Percentiles rank a stretch among this genome's conserved stretches.
phyloP scores from a whole-genome alignment of 2,888 invertebrate species.

The Hydriomena furcata region DNA sequence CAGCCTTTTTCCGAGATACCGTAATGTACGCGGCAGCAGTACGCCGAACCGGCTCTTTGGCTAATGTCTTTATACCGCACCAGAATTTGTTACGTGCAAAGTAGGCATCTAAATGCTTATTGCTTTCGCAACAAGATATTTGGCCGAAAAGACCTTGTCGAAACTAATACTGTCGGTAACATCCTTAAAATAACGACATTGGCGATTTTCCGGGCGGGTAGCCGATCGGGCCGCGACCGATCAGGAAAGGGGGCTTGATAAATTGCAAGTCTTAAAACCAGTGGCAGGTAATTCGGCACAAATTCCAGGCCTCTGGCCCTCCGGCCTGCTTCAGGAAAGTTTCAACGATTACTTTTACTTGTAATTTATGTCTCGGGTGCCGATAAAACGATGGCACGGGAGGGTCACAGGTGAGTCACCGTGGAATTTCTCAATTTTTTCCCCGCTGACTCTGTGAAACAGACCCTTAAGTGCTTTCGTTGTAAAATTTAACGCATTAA shows the following conservation, averaged over 20 bases:
- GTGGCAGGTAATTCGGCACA: constrained; percentile 85
- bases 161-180: constrained; percentile 50
- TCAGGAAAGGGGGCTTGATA: constrained; percentile 77
- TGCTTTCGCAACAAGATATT: constrained; percentile 48
- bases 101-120: constrained; percentile 46
- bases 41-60: constrained; percentile 48
- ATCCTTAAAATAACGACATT: constrained; percentile 58
- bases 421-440: constrained; percentile 54
- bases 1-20: constrained; percentile 71
- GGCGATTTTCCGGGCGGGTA: constrained; percentile 64
- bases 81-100: constrained; percentile 44
- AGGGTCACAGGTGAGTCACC: constrained; percentile 71
- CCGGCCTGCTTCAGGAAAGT: constrained; percentile 69
- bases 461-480: constrained; percentile 47
- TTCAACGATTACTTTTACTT: constrained; percentile 79
- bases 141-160: constrained; percentile 37
- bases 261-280: constrained; percentile 85
- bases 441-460: constrained; percentile 44
- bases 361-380: constrained; percentile 75
- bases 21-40: constrained; percentile 49
- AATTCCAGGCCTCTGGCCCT: constrained; percentile 69
- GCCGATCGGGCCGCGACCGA: constrained; percentile 56
- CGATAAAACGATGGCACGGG: constrained; percentile 67
- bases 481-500: constrained; percentile 44
- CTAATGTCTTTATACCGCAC: constrained; percentile 50